phyloP scores from a whole-genome alignment of 2,888 invertebrate genomes.

The Pachymerium ferrugineum region DNA sequence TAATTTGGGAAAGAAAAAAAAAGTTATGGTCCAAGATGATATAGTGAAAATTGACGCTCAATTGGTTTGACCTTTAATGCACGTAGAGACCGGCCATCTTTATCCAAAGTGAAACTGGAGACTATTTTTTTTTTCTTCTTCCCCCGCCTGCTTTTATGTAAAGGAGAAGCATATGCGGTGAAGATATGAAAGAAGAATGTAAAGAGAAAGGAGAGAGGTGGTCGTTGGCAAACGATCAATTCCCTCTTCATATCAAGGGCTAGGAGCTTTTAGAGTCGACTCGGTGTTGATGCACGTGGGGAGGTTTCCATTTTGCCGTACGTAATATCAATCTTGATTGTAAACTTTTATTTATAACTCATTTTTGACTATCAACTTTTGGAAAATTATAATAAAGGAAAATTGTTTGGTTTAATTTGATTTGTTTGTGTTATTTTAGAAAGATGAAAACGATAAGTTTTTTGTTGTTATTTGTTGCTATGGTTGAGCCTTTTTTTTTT shows the following conservation, averaged over 20 bases:
- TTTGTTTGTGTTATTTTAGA: not conserved
- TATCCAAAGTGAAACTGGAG: conserved; percentile 1
- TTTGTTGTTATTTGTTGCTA: not conserved
- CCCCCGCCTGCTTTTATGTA: no score
- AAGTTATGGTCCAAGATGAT: no score
- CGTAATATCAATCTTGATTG: not conserved
- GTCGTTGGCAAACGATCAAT: conserved; percentile 8
- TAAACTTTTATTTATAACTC: not conserved
- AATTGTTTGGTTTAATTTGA: no score
- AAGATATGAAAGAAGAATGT: not conserved
- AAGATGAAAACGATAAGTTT: not conserved
- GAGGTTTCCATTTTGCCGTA: not conserved
- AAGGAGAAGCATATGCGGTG: not conserved
- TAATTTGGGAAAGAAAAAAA: not conserved
- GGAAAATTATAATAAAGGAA: no score
- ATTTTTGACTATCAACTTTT: no score
- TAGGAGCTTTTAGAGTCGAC: not conserved
- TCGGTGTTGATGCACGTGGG: not conserved
- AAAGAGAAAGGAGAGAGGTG: not conserved
- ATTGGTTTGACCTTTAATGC: not conserved
- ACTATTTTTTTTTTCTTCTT: not conserved
- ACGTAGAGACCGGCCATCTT: not conserved
- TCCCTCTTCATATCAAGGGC: not conserved
- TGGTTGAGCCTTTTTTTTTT: not conserved
- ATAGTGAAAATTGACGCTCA: not conserved